Evolutionary conservation across 1,140 invertebrate species (phyloP).

Genomic region (Colletes gigas): DNA sequence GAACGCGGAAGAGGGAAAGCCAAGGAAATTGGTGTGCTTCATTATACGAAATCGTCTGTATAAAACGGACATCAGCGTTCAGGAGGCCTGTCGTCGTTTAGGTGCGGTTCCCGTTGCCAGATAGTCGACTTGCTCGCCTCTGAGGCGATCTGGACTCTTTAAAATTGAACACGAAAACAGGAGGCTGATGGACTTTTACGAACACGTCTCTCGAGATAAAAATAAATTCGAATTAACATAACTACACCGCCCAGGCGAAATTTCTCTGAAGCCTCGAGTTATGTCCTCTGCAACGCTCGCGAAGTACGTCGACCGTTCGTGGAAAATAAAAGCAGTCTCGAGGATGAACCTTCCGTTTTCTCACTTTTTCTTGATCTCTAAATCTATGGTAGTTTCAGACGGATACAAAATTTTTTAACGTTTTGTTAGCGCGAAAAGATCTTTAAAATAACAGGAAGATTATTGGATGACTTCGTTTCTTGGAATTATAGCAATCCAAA

Average conservation of each 20-base stretch:
- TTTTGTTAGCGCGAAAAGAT: too few species aligned
- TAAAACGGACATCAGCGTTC: slow-evolving; percentile 56
- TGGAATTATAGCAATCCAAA: too few species aligned
- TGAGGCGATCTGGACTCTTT: slow-evolving; percentile 20
- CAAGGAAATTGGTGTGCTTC: slow-evolving; percentile 39
- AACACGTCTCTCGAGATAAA: background rate
- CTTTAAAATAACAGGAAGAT: too few species aligned
- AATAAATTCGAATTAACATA: slow-evolving; percentile 29
- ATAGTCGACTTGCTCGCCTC: slow-evolving; percentile 22
- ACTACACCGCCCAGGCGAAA: background rate
- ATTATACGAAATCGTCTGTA: slow-evolving; percentile 55
- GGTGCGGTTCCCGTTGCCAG: slow-evolving; percentile 15
- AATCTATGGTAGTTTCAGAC: too few species aligned
- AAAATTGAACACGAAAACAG: slow-evolving; percentile 53
- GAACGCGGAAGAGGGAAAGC: background rate
- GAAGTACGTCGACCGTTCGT: too few species aligned
- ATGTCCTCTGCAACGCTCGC: too few species aligned
- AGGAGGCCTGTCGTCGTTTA: slow-evolving; percentile 7
- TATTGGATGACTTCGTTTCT: too few species aligned
- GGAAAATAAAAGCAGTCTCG: background rate
- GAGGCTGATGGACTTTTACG: slow-evolving; percentile 13
- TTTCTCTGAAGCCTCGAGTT: background rate
- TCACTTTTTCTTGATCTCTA: too few species aligned
- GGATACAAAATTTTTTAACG: too few species aligned
- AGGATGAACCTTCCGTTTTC: too few species aligned